Evolutionary conservation across 2,888 invertebrate genomes (phyloP), one percentile per base, ranked within the genome.

Genomic region (Trisateles emortualis): DNA sequence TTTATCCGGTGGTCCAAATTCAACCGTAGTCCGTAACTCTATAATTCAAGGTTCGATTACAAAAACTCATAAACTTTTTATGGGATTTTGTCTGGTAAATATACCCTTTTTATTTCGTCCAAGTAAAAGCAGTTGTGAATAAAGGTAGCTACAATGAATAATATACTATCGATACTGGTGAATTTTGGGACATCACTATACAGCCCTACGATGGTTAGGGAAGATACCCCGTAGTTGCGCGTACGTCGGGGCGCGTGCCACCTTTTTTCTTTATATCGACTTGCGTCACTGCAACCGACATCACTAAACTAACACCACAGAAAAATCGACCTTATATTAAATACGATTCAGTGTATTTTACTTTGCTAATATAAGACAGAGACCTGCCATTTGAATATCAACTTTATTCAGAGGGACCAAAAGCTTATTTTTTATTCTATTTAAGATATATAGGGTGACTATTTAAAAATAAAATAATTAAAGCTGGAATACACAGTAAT

Each of bases 241-340:
- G 83, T 81, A 86, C 87, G 80, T 82, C 83, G 79, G 84, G 86
- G 86, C 92, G 86, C 92, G 92, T 92, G 92, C 92, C 91, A 88
- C 87, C 87, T 90, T 92, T 92, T 92, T 91, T 84, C 84, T 87
- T 83, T 81, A 78, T 83, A 85, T 86, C 84, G 82, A 88, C 86
- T 83, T 86, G 81, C 83, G 62, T 76, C 80, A 78, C 77, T 78
- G 72, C 77, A 83, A 81, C 79, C 67, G 75, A 76, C 73, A 32
- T 45, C 50, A 56, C 52, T 29, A n/a, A 2, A 19, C 1, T 0
- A 24, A 48, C 1, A 0, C 0, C 3, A 78, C 59, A 2, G 1
- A 2, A 65, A 55, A 67, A 52, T 19, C n/a, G 64, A 72, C 73
- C 51, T 26, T 77, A 75, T n/a, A 0, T 0, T 0, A 0, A 0